Conservation (phyloP, 2,113 vertebrate species). For the Aepyceros melampus region DNA sequence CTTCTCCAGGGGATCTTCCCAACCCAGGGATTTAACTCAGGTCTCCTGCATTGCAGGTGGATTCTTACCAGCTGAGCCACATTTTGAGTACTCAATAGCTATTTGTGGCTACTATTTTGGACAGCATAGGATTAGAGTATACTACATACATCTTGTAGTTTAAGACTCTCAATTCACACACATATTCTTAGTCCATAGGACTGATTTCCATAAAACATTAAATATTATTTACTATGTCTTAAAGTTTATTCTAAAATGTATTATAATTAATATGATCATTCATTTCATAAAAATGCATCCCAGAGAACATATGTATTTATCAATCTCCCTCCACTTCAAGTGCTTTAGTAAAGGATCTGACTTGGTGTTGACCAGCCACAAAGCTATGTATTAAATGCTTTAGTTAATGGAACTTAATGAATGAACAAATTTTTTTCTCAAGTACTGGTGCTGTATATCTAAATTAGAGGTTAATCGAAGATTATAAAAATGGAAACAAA, state of each 20-base stretch:
- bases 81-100: neutral
- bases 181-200: neutral
- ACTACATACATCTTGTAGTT: neutral
- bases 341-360: neutral
- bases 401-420: neutral
- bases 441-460: neutral
- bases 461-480: neutral
- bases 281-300: neutral
- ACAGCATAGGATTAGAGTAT: neutral
- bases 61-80: neutral
- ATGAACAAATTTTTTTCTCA: neutral
- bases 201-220: neutral
- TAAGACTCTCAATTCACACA: neutral
- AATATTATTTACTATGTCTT: neutral
- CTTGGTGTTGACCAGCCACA: neutral
- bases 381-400: neutral
- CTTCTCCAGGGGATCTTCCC: neutral
- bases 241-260: neutral
- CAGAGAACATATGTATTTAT: neutral
- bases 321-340: neutral
- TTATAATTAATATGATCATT: neutral
- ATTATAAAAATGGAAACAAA: neutral
- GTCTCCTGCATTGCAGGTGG: neutral
- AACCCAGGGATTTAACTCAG: neutral
- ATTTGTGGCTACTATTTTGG: neutral